Evolutionary conservation across 2,888 invertebrate species (phyloP).

Genomic region (Drosophila mayaguana): DNA sequence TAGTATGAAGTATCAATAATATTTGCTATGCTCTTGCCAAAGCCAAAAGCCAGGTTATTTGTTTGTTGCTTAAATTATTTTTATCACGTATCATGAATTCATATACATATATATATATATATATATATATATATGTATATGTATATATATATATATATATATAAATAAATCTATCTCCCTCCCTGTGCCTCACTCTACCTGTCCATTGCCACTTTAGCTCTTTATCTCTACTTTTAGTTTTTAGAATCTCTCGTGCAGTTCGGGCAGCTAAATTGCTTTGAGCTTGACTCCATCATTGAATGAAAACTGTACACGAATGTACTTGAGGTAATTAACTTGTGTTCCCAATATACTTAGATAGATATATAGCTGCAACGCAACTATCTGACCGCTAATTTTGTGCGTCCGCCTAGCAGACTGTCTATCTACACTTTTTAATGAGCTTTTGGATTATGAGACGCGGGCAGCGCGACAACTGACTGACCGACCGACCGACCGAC

Average conservation of each 20-base stretch:
- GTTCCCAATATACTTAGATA: constrained; percentile 17
- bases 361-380: constrained; percentile 10
- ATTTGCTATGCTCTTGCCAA: constrained; percentile 3
- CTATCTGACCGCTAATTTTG: constrained; percentile 52
- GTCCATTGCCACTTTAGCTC: not conserved
- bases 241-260: not conserved
- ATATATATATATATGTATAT: not conserved
- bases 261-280: not conserved
- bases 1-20: not conserved
- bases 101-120: not conserved
- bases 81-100: constrained; percentile 2
- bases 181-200: not conserved
- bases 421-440: constrained; percentile 40
- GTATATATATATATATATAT: not conserved
- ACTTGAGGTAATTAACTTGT: constrained; percentile 9
- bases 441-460: constrained; percentile 45
- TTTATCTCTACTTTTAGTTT: not conserved
- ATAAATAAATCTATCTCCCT: not conserved
- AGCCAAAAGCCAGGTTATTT: not conserved
- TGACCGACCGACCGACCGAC: not conserved
- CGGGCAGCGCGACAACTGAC: constrained; percentile 11
- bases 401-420: constrained; percentile 24
- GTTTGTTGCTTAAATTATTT: constrained; percentile 1
- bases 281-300: not conserved
- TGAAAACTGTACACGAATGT: not conserved